Conservation (phyloP, 2,113 vertebrate genomes). For the Sturnira hondurensis region DNA sequence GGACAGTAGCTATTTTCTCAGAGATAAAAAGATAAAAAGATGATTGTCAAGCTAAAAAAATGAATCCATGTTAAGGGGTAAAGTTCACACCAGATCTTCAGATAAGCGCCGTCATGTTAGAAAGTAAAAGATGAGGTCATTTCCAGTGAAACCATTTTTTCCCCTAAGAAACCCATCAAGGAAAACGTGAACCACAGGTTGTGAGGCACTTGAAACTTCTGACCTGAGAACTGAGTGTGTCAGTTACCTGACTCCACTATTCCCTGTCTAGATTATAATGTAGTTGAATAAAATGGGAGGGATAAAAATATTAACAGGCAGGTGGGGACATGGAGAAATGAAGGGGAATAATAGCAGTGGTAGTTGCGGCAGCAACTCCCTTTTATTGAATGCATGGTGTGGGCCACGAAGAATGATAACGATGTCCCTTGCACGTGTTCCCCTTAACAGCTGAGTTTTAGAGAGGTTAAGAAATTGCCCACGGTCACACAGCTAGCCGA, state of each 20-base stretch:
- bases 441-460: neutral
- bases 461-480: neutral
- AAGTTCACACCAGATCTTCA: slow-evolving; percentile 26
- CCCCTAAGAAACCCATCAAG: neutral
- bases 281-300: neutral
- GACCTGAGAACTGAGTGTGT: neutral
- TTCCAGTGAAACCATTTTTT: slow-evolving; percentile 34
- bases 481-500: neutral
- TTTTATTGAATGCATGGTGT: neutral
- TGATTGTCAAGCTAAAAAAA: slow-evolving; percentile 7
- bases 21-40: slow-evolving; percentile 44
- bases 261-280: neutral
- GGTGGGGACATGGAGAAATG: neutral
- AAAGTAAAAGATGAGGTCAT: slow-evolving; percentile 16
- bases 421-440: neutral
- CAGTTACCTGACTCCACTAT: neutral
- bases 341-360: neutral
- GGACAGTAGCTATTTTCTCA: neutral
- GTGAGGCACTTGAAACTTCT: neutral
- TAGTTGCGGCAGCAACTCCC: neutral
- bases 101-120: neutral
- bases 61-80: neutral
- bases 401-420: neutral
- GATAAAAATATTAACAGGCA: neutral
- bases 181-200: neutral